Percentiles rank a stretch among this genome's conserved stretches.
Conservation (phyloP, 2,113 vertebrate genomes). For the Halichoerus grypus region DNA sequence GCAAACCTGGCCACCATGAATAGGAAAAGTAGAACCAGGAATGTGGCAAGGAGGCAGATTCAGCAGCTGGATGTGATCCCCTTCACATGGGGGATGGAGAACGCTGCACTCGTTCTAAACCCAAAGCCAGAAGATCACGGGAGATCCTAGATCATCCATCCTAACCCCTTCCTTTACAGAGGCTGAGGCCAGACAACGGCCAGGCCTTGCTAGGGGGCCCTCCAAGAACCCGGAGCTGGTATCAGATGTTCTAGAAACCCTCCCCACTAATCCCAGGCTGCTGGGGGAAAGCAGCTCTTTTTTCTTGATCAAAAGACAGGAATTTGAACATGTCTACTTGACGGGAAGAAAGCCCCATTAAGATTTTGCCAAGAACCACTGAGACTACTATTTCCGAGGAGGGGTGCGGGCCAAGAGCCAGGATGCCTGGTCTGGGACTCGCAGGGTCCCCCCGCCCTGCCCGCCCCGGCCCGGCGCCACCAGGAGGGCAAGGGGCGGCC, state of each 20-base stretch:
- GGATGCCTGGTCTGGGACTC: background rate
- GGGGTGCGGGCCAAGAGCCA: background rate
- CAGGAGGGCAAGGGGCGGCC: too few species aligned
- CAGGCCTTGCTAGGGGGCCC: background rate
- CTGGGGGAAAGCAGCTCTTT: background rate
- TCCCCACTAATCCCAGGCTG: background rate
- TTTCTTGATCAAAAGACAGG: background rate
- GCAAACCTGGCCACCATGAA: accelerated
- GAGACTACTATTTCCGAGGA: background rate
- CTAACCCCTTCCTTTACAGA: background rate
- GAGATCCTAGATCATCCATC: background rate
- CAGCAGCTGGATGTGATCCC: accelerated
- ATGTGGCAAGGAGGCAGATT: accelerated
- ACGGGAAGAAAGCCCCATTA: too few species aligned
- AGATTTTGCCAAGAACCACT: accelerated
- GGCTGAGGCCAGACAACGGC: background rate
- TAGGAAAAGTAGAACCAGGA: background rate
- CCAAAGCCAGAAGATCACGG: background rate
- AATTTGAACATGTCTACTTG: background rate
- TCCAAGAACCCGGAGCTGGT: background rate
- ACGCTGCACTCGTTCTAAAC: accelerated
- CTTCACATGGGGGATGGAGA: accelerated
- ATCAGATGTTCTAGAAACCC: background rate
- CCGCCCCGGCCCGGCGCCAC: accelerated
- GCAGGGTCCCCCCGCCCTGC: accelerated